Evolutionary conservation across 1,140 invertebrate genomes (phyloP).

Genomic region (Musca vetustissima): DNA sequence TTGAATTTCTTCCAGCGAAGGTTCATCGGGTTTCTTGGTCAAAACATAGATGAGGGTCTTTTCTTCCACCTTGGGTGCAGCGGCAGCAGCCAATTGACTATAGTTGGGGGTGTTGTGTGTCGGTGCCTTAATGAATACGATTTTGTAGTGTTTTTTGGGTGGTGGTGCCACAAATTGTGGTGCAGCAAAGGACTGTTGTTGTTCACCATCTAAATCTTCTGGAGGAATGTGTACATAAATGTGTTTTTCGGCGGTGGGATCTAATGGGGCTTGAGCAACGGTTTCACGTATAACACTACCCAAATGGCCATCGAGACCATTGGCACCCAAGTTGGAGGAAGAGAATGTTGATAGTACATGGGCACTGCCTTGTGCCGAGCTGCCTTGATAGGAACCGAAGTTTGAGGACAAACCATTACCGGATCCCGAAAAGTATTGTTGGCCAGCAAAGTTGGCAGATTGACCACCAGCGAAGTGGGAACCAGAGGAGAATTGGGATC

Average conservation of each 20-base stretch:
- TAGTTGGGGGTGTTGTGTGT: conserved; percentile 65
- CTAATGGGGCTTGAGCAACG: conserved; percentile 30
- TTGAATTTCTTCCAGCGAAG: conserved; percentile 68
- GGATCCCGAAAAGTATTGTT: too few relatives aligned
- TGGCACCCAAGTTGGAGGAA: background rate
- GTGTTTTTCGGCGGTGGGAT: conserved; percentile 32
- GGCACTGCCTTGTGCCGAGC: background rate
- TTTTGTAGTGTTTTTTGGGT: conserved; percentile 77
- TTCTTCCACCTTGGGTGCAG: conserved; percentile 65
- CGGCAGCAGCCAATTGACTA: conserved; percentile 59
- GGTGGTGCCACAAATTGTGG: conserved; percentile 38
- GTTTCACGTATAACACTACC: conserved; percentile 31
- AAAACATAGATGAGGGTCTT: conserved; percentile 81
- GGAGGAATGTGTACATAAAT: conserved; percentile 64
- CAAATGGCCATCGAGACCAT: conserved; percentile 20
- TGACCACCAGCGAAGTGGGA: background rate
- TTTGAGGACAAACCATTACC: background rate
- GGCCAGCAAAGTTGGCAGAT: too few relatives aligned
- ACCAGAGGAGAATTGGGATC: too few relatives aligned
- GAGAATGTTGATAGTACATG: background rate
- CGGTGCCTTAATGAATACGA: conserved; percentile 81
- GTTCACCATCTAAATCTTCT: conserved; percentile 53
- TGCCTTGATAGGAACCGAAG: background rate
- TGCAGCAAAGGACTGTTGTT: background rate
- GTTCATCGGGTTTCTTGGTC: conserved; percentile 71